Base-by-base conservation (phyloP, 2,888 invertebrate species). In the Phania funesta region DNA sequence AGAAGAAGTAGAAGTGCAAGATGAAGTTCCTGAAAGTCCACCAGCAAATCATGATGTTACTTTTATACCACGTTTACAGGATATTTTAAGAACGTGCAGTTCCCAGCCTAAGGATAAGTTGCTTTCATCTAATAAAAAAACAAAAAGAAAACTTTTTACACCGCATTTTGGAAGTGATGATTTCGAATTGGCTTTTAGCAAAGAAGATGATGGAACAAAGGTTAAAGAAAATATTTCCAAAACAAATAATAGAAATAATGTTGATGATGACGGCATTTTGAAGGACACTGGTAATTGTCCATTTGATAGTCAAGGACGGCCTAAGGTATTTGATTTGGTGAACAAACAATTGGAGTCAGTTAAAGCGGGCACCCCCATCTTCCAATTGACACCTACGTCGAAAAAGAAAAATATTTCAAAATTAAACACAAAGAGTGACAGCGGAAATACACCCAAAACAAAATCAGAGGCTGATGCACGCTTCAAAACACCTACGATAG, bases 101-200 rank as follows among this genome's bases (percentile, higher is more conserved):
- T 85, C 80, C 22, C 84, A 78, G 4, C 86, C 85, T 1, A 90
- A 89, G 16, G 84, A 87, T 0, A 88, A 88, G 77, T 13, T 91
- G 4, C 85, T 85, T 1, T 84, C 84, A 3, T 87, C 89, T 0
- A 86, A 87, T 0, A 67, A 41, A 4, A 83, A 73, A 5, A 73
- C 81, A 6, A 87, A 84, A 29, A 85, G 86, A 18, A 90, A 89
- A 22, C 82, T 91, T 1, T 91, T 90, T 56, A 90, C 89, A 0
- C 88, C 89, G 0, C 85, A 86, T 32, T 85, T 87, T 8, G 88
- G 88, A 3, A 87, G 87, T 68, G 89, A 90, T 44, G 84, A 86
- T 8, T 24, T 71, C 8, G 74, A 80, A 46, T 44, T 5, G 1
- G 46, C 29, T 9, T 62, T 73, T 8, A 48, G 76, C 0, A 18